Conservation (phyloP, 2,113 vertebrate species). For the Gavialis gangeticus region DNA sequence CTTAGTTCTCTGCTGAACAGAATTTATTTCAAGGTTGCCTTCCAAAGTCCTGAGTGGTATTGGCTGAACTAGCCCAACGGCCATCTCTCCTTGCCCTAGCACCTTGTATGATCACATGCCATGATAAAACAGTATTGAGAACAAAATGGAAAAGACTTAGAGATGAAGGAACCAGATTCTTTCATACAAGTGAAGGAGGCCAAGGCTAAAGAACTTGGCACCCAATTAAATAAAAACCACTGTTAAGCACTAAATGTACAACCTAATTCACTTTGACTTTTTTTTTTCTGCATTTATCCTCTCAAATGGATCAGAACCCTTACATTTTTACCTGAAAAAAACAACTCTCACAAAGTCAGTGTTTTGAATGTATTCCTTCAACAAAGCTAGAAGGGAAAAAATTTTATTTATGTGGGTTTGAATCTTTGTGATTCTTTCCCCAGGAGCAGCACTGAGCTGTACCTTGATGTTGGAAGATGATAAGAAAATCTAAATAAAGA, state of each 20-base stretch:
- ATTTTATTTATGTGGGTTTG: background rate
- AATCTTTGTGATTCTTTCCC: background rate
- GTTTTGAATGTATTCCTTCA: background rate
- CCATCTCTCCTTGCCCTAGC: background rate
- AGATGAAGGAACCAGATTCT: background rate
- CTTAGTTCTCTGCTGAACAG: background rate
- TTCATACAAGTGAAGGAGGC: background rate
- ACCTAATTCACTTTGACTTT: background rate
- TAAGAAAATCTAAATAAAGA: background rate
- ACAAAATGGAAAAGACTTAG: background rate
- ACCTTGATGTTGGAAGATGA: background rate
- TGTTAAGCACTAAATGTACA: background rate
- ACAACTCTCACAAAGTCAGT: too few relatives aligned
- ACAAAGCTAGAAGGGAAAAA: background rate
- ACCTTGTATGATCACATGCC: background rate
- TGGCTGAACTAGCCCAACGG: background rate
- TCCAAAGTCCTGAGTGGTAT: background rate
- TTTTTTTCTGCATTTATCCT: background rate
- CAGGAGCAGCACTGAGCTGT: background rate
- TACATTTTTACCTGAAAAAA: background rate
- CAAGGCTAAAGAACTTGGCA: background rate
- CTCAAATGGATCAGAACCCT: background rate
- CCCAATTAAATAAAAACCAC: background rate
- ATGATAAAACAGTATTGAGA: background rate
- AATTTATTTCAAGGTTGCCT: accelerated